These are phyloP conservation scores for Manis javanica DNA, from an alignment of 2,797 vertebrate species.

Conservation along the genomic window DNA sequence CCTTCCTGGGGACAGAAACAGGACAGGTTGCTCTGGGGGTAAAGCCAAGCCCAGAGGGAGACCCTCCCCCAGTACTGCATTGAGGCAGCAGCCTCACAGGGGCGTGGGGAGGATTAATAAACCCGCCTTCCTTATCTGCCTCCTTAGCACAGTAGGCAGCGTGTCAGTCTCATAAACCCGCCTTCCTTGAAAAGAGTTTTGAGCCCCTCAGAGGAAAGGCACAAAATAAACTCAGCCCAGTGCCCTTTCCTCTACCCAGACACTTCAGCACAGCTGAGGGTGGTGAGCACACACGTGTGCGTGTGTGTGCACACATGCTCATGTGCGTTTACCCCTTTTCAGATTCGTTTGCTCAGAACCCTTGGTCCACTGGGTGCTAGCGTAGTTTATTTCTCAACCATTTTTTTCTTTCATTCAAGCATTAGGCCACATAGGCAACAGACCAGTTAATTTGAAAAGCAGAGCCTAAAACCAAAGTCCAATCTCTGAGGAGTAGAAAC, in stretches of 20 bases:
- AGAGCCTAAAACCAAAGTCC: conserved; percentile 18
- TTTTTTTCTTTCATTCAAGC: not conserved
- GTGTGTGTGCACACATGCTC: too few relatives aligned
- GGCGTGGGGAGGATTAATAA: not conserved
- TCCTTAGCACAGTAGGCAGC: too few relatives aligned
- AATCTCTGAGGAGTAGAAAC: not conserved
- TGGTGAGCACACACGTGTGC: too few relatives aligned
- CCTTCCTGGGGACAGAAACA: not conserved
- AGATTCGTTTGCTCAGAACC: not conserved
- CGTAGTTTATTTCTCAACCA: not conserved
- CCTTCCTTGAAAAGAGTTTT: not conserved
- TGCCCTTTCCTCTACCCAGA: not conserved
- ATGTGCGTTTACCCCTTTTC: not conserved
- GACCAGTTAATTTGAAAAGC: not conserved
- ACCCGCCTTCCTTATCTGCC: not conserved
- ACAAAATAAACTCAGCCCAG: not conserved
- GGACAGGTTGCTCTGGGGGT: not conserved
- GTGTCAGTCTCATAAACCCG: not conserved
- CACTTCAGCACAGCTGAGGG: not conserved
- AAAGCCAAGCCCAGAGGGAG: not conserved
- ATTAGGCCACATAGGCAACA: not conserved
- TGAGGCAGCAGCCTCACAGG: not conserved
- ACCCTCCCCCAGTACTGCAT: not conserved
- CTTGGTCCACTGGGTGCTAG: not conserved
- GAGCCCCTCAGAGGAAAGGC: not conserved